Evolutionary conservation across 2,113 vertebrate genomes (phyloP).

Genomic region (Bubo bubo): DNA sequence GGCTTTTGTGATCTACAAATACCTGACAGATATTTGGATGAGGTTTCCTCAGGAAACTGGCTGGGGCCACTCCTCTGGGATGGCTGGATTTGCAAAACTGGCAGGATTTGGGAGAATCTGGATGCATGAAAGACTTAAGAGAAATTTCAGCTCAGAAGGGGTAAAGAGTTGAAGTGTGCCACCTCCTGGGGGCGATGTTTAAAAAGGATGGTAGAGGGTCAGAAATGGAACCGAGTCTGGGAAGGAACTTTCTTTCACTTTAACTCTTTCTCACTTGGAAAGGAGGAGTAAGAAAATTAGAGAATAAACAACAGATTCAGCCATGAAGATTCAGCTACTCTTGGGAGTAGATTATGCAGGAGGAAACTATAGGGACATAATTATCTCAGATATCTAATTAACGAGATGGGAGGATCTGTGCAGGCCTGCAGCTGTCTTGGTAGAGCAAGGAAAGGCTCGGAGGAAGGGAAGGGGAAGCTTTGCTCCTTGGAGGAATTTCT

Average conservation of each 20-base stretch:
- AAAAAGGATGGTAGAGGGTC: not conserved
- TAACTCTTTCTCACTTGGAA: not conserved
- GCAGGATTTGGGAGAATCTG: not conserved
- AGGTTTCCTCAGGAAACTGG: not conserved
- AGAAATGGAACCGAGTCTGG: not conserved
- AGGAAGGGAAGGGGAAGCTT: not conserved
- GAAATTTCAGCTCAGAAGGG: not conserved
- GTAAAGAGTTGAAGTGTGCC: not conserved
- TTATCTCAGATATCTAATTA: not conserved
- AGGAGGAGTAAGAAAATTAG: not conserved
- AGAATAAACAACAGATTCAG: not conserved
- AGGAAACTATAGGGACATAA: not conserved
- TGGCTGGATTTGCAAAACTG: not conserved
- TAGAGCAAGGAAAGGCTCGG: not conserved
- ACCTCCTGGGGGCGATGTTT: not conserved
- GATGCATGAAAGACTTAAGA: not conserved
- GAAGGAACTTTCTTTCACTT: not conserved
- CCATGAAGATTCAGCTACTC: not conserved
- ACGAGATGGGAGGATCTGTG: not conserved
- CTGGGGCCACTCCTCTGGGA: not conserved
- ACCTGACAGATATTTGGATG: not conserved
- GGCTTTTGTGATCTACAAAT: not conserved
- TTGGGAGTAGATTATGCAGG: not conserved
- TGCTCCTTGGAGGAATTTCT: not conserved
- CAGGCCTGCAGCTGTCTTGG: not conserved